phyloP scores from a whole-genome alignment of 2,888 invertebrate species.

The Synergus gifuensis region DNA sequence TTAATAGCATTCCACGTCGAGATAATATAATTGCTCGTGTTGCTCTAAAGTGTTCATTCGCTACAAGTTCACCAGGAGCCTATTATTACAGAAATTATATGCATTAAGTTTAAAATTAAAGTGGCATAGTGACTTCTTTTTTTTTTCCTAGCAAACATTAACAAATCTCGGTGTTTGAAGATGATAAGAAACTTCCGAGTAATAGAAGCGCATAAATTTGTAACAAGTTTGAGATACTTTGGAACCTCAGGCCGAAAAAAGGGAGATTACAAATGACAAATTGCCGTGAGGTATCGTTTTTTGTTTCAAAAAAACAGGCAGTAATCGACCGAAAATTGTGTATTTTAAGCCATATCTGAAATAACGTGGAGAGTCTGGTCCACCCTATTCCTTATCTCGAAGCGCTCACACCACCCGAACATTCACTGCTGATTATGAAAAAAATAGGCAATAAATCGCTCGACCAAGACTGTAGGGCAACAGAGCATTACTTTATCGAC shows the following conservation, averaged over 20 bases:
- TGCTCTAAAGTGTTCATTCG: constrained; percentile 19
- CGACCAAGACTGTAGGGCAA: background rate
- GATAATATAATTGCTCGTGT: constrained; percentile 33
- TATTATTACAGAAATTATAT: constrained; percentile 27
- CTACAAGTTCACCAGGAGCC: constrained; percentile 2
- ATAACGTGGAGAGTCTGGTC: constrained; percentile 10
- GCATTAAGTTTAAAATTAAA: background rate
- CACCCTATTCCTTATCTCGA: constrained; percentile 33
- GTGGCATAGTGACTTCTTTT: background rate
- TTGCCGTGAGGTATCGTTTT: constrained; percentile 17
- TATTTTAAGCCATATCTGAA: constrained; percentile 35
- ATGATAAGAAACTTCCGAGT: constrained; percentile 1
- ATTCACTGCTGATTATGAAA: constrained; percentile 29
- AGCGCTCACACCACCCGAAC: constrained; percentile 29
- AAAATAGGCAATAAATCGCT: constrained; percentile 21
- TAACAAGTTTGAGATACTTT: constrained; percentile 22
- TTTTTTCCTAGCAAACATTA: background rate
- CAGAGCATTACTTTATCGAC: constrained; percentile 5
- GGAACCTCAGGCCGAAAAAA: constrained; percentile 8
- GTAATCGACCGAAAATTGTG: constrained; percentile 36
- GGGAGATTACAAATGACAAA: constrained; percentile 21
- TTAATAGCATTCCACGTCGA: constrained; percentile 13
- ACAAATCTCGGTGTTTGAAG: background rate
- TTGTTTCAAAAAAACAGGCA: constrained; percentile 24
- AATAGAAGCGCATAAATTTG: constrained; percentile 19